These are phyloP conservation scores for Arizona elegans DNA, from an alignment of 2,113 vertebrate genomes.

Conservation along the genomic window DNA sequence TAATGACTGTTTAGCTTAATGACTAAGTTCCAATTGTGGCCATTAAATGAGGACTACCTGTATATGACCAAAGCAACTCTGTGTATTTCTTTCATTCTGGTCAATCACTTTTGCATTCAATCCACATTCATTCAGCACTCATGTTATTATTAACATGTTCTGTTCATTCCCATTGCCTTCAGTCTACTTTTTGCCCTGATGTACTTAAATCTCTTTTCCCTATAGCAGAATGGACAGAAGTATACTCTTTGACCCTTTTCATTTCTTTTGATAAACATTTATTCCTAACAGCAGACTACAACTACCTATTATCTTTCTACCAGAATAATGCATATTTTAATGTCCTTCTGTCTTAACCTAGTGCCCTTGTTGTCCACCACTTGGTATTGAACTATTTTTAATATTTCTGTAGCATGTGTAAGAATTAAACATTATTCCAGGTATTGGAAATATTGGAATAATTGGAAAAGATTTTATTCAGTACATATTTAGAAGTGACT, in stretches of 20 bases:
- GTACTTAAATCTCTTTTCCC: neutral
- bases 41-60: neutral
- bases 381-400: neutral
- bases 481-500: neutral
- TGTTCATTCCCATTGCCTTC: neutral
- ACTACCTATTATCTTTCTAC: neutral
- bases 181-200: neutral
- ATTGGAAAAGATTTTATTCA: neutral
- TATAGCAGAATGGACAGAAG: neutral
- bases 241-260: neutral
- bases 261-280: neutral
- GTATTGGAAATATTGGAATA: too few species aligned
- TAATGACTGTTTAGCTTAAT: neutral
- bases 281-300: neutral
- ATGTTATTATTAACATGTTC: neutral
- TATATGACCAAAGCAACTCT: neutral
- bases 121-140: neutral
- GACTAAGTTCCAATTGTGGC: neutral
- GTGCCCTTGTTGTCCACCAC: neutral
- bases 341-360: neutral
- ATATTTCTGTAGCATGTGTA: neutral
- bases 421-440: neutral
- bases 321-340: neutral
- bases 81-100: neutral
- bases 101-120: neutral